A percentile compares a stretch with the other conserved stretches of the same genome.
Evolutionary conservation across 2,113 vertebrate species (phyloP).

Genomic region (Paradisaea rubra): DNA sequence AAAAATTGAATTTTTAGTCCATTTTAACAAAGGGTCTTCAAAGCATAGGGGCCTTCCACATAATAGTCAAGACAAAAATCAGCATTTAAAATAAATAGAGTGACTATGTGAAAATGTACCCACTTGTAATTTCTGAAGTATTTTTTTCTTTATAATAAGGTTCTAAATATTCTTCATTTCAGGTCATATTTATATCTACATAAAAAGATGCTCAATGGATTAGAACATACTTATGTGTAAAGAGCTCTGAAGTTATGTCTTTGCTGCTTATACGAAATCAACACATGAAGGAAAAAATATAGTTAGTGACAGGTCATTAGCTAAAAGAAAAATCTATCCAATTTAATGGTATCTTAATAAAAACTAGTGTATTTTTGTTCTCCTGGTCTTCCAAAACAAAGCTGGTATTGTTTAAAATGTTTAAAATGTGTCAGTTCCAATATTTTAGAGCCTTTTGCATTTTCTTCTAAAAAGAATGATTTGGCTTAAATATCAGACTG

Average conservation of each 20-base stretch:
- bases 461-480: background rate
- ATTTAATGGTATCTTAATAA: background rate
- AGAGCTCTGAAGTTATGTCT: background rate
- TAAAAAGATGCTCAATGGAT: background rate
- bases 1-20: background rate
- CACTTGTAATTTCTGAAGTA: background rate
- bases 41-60: background rate
- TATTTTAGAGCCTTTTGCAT: background rate
- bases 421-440: background rate
- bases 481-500: background rate
- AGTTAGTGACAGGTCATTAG: background rate
- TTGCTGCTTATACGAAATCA: background rate
- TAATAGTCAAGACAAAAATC: background rate
- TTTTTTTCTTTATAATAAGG: background rate
- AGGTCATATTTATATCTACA: background rate
- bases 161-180: background rate
- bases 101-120: background rate
- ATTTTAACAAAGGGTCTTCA: background rate
- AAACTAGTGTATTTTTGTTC: background rate
- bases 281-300: background rate
- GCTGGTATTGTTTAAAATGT: fast-evolving
- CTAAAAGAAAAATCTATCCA: background rate
- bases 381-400: background rate
- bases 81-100: background rate
- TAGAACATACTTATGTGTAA: background rate